phyloP scores from a whole-genome alignment of 2,797 vertebrate genomes.

The Microctenopoma stevenorrisi region DNA sequence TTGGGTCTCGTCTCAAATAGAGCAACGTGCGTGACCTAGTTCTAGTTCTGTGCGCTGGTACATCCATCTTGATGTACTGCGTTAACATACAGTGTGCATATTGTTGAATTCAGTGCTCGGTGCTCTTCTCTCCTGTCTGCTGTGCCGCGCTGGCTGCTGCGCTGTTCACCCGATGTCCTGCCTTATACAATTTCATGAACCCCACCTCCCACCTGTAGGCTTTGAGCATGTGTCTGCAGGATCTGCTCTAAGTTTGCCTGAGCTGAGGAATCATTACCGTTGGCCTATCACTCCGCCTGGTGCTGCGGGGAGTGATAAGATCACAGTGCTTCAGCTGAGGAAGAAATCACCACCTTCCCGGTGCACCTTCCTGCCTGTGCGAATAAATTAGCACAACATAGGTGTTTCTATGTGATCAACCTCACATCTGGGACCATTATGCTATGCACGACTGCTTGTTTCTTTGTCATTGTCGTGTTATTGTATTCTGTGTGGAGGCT shows the following conservation, averaged over 20 bases:
- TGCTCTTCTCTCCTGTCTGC: not conserved
- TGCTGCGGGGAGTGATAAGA: not conserved
- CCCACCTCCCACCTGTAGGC: not conserved
- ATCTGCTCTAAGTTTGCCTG: not conserved
- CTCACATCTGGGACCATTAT: not conserved
- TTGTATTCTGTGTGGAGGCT: conserved; percentile 19
- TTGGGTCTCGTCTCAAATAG: not conserved
- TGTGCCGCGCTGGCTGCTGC: not conserved
- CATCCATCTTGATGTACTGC: conserved; percentile 17
- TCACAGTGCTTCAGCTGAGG: not conserved
- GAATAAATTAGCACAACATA: conserved; percentile 5
- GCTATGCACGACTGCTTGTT: conserved; percentile 16
- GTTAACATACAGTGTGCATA: not conserved
- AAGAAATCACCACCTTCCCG: not conserved
- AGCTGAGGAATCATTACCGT: not conserved
- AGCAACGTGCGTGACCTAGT: conserved; percentile 33
- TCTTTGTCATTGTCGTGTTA: conserved; percentile 12
- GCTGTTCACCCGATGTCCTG: conserved; percentile 4
- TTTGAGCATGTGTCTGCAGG: conserved; percentile 7
- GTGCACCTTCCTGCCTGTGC: not conserved
- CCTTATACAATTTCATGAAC: conserved; percentile 1
- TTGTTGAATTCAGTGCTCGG: not conserved
- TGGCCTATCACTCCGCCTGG: not conserved
- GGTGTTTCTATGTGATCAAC: conserved; percentile 1
- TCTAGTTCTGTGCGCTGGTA: not conserved